phyloP scores from a whole-genome alignment of 2,113 vertebrate genomes.

The Scomber japonicus region DNA sequence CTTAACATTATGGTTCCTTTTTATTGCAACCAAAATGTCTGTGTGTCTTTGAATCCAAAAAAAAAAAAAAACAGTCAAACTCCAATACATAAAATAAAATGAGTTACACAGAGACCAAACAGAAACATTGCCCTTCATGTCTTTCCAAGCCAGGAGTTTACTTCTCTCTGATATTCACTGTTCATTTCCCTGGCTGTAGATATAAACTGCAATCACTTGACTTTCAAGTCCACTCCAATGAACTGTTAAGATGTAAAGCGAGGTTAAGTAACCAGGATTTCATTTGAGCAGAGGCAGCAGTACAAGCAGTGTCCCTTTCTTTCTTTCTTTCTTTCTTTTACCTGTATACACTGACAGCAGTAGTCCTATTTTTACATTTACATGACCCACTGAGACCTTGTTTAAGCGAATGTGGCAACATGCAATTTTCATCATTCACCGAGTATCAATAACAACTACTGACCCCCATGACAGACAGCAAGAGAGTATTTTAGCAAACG shows the following conservation, averaged over 20 bases:
- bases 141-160: slow-evolving; percentile 52
- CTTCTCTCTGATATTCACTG: slow-evolving; percentile 44
- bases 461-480: not conserved
- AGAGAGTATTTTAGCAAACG: not conserved
- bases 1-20: slow-evolving; percentile 64
- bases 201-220: slow-evolving; percentile 36
- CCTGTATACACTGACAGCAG: slow-evolving; percentile 15
- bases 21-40: slow-evolving; percentile 53
- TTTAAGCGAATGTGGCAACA: slow-evolving; percentile 28
- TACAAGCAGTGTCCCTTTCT: not conserved
- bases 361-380: slow-evolving; percentile 28
- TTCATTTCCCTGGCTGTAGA: slow-evolving; percentile 53
- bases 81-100: slow-evolving; percentile 33
- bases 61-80: not conserved
- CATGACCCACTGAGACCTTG: slow-evolving; percentile 50
- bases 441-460: slow-evolving; percentile 22
- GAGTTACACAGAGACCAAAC: slow-evolving; percentile 21
- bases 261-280: slow-evolving; percentile 47
- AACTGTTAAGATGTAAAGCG: slow-evolving; percentile 30
- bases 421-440: slow-evolving; percentile 52
- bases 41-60: slow-evolving; percentile 57
- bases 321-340: slow-evolving; percentile 4
- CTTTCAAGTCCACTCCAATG: slow-evolving; percentile 60
- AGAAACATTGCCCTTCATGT: slow-evolving; percentile 40
- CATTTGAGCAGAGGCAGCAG: slow-evolving; percentile 6